Conservation (phyloP, 2,888 invertebrate genomes). For the Trachelus troglodyta region DNA sequence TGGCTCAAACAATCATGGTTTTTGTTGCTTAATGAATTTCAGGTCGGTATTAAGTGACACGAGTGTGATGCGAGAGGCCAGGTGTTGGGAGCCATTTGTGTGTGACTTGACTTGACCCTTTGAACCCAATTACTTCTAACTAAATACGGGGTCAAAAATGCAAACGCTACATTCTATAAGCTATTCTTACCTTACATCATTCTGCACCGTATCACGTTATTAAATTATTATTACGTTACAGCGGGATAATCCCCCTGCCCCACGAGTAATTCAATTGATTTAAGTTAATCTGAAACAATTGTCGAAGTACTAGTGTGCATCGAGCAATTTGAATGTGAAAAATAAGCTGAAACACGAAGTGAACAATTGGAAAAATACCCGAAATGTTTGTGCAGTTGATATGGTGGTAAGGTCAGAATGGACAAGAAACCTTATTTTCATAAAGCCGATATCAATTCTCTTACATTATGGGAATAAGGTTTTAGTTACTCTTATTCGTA, state of each 20-base stretch:
- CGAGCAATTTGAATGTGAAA: neutral
- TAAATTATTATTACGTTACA: neutral
- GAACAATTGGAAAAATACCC: neutral
- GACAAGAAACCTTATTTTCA: slow-evolving; percentile 53
- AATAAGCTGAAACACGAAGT: neutral
- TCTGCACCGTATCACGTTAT: slow-evolving; percentile 30
- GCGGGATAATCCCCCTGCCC: neutral
- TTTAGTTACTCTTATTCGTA: slow-evolving; percentile 44
- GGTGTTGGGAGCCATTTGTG: slow-evolving; percentile 65
- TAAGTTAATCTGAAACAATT: neutral
- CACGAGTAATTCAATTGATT: neutral
- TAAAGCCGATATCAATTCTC: slow-evolving; percentile 42
- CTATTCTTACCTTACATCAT: slow-evolving; percentile 57
- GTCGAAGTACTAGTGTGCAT: neutral
- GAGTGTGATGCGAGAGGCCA: slow-evolving; percentile 65
- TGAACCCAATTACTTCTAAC: slow-evolving; percentile 60
- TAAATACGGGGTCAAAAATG: slow-evolving; percentile 47
- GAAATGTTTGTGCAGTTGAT: slow-evolving; percentile 14
- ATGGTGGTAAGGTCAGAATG: slow-evolving; percentile 58
- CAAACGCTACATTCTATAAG: slow-evolving; percentile 53
- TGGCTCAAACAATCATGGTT: slow-evolving; percentile 61
- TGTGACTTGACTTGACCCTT: slow-evolving; percentile 57
- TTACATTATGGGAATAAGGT: slow-evolving; percentile 50
- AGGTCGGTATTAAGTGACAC: slow-evolving; percentile 67
- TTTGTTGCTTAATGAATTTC: slow-evolving; percentile 67